Conservation (phyloP, 2,888 invertebrate genomes). For the Cephonodes hylas region DNA sequence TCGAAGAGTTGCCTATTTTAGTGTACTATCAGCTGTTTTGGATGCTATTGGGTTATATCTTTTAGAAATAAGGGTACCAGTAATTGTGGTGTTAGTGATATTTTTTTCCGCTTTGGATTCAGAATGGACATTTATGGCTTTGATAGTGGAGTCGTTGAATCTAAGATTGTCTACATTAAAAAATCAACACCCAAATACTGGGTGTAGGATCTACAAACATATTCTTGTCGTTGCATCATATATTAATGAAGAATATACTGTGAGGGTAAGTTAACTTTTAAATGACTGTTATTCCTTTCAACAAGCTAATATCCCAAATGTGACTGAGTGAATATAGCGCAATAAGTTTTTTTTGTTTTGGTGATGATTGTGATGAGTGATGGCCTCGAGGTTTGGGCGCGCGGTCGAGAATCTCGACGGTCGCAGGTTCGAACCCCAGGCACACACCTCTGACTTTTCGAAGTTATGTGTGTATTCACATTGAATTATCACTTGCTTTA, state of each 20-base stretch:
- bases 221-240: conserved; percentile 46
- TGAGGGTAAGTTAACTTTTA: conserved; percentile 37
- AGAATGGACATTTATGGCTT: conserved; percentile 47
- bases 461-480: no score
- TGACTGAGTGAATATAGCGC: no score
- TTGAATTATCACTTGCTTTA: no score
- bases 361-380: no score
- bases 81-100: conserved; percentile 34
- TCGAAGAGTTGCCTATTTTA: conserved; percentile 22
- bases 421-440: no score
- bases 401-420: no score
- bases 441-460: no score
- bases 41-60: conserved; percentile 40
- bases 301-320: no score
- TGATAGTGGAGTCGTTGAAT: conserved; percentile 52
- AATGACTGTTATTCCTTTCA: not conserved
- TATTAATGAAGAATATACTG: conserved; percentile 50
- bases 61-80: conserved; percentile 22
- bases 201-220: conserved; percentile 51
- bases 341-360: no score
- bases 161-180: conserved; percentile 42
- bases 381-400: no score
- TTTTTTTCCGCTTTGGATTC: conserved; percentile 51
- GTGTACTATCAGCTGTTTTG: conserved; percentile 31
- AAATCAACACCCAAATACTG: conserved; percentile 28